phyloP scores from a whole-genome alignment of 1,140 invertebrate genomes.

The Drosophila arawakana region DNA sequence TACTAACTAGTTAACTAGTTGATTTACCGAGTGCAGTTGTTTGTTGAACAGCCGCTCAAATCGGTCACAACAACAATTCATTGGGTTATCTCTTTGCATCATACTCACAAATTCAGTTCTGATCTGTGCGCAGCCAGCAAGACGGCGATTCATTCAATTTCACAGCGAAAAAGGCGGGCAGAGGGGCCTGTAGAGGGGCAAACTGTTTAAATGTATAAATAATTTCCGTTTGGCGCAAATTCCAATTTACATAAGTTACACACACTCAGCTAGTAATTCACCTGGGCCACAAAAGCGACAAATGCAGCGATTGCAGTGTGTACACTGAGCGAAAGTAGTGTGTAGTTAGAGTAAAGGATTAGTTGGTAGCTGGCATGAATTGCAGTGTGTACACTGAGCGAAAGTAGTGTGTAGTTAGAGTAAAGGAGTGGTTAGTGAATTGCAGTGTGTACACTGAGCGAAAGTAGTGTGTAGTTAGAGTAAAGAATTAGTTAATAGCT shows the following conservation, averaged over 20 bases:
- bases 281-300: slow-evolving; percentile 19
- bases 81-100: slow-evolving; percentile 43
- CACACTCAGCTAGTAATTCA: slow-evolving; percentile 5
- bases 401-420: neutral
- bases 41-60: slow-evolving; percentile 30
- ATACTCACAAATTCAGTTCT: slow-evolving; percentile 39
- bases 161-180: neutral
- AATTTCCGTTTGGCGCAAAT: slow-evolving; percentile 73
- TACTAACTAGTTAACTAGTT: neutral
- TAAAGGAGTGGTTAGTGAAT: too few species aligned
- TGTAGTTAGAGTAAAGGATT: neutral
- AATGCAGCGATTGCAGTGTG: neutral
- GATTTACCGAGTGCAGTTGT: slow-evolving; percentile 22
- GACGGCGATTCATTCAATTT: slow-evolving; percentile 44
- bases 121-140: slow-evolving; percentile 37
- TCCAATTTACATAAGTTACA: slow-evolving; percentile 44
- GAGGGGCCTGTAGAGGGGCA: neutral
- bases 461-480: neutral
- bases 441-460: slow-evolving; percentile 39
- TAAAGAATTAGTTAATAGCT: too few species aligned
- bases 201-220: slow-evolving; percentile 71
- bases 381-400: slow-evolving; percentile 38
- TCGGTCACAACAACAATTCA: slow-evolving; percentile 43
- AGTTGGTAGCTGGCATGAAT: neutral
- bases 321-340: slow-evolving; percentile 45